phyloP scores from a whole-genome alignment of 2,113 vertebrate species.

The Phrynosoma platyrhinos region DNA sequence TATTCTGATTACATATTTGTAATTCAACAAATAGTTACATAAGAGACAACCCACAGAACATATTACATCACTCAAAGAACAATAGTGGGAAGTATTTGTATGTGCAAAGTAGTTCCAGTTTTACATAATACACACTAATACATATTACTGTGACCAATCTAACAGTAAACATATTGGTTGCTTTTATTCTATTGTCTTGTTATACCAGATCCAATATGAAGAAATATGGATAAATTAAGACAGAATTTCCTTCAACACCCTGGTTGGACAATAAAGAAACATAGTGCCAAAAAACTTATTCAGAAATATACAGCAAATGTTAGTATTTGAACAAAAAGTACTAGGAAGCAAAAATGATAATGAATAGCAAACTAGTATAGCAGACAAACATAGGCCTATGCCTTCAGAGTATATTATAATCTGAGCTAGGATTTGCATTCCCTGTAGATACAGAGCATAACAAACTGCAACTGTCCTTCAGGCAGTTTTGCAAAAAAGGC shows the following conservation, averaged over 20 bases:
- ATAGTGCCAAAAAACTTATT: neutral
- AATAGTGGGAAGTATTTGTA: neutral
- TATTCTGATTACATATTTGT: neutral
- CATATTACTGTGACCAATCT: neutral
- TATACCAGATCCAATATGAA: neutral
- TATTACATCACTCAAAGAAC: neutral
- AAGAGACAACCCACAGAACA: neutral
- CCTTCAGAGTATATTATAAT: neutral
- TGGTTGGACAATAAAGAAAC: accelerated
- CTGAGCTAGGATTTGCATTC: accelerated
- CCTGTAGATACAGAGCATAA: neutral
- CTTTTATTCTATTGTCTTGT: neutral
- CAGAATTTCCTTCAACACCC: neutral
- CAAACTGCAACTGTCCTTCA: neutral
- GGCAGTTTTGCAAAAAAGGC: slow-evolving; percentile 30
- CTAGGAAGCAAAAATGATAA: neutral
- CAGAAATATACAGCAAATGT: neutral
- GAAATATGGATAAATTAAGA: neutral
- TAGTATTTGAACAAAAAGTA: neutral
- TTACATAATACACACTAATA: neutral
- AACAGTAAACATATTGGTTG: neutral
- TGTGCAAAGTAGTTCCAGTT: neutral
- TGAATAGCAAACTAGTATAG: neutral
- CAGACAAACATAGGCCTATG: neutral
- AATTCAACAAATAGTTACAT: neutral